A percentile compares a stretch with the other conserved stretches of the same genome.
These are phyloP conservation scores for Eubasilissa regina DNA, from an alignment of 1,140 invertebrate genomes.

Conservation along the genomic window DNA sequence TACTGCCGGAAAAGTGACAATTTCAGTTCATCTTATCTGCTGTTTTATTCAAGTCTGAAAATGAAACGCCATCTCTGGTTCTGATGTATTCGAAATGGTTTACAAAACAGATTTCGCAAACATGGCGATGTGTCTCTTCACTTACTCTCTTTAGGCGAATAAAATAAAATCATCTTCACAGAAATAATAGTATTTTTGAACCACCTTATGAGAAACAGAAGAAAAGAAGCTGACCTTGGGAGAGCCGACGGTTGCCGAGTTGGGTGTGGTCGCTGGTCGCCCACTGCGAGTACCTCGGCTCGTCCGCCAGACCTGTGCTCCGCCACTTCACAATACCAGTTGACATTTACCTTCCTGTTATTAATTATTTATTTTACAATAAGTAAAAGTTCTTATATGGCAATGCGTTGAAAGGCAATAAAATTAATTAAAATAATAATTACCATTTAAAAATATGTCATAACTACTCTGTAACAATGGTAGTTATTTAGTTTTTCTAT, in stretches of 20 bases:
- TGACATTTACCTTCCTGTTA: slow-evolving; percentile 27
- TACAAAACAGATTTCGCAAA: too few relatives aligned
- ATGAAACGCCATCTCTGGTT: too few relatives aligned
- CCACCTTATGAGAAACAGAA: slow-evolving; percentile 5
- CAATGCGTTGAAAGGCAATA: background rate
- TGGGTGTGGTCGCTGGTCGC: slow-evolving; percentile 16
- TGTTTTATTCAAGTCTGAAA: too few relatives aligned
- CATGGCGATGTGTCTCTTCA: too few relatives aligned
- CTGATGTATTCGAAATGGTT: too few relatives aligned
- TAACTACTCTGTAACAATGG: too few relatives aligned
- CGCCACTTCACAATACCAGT: slow-evolving; percentile 1
- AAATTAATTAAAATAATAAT: background rate
- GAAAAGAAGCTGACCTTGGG: slow-evolving; percentile 8
- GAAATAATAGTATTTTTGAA: background rate
- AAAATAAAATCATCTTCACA: background rate
- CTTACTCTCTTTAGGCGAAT: too few relatives aligned
- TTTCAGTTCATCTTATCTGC: too few relatives aligned
- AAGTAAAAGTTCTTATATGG: background rate
- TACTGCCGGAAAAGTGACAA: too few relatives aligned
- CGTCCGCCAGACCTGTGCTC: background rate
- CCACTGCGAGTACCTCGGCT: background rate
- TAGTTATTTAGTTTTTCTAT: too few relatives aligned
- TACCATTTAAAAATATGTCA: too few relatives aligned
- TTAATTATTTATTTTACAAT: too few relatives aligned
- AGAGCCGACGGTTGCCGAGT: slow-evolving; percentile 9